Evolutionary conservation across 2,113 vertebrate species (phyloP).

Genomic region (Cyprinus carpio): DNA sequence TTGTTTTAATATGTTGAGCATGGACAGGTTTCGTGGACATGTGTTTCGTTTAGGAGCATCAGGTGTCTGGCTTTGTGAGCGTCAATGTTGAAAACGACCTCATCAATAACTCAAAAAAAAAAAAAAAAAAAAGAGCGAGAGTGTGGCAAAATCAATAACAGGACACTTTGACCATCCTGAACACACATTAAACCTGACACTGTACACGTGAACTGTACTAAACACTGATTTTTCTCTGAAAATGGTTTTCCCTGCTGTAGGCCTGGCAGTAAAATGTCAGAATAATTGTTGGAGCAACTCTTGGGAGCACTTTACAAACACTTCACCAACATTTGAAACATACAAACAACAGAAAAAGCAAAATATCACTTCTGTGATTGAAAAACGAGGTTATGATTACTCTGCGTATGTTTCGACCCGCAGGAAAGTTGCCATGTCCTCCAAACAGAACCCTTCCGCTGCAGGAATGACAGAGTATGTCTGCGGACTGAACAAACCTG

Average conservation of each 20-base stretch:
- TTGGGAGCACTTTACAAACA: background rate
- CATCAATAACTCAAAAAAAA: background rate
- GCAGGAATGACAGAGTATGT: slow-evolving; percentile 81
- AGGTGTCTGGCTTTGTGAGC: slow-evolving; percentile 3
- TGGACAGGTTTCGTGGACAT: background rate
- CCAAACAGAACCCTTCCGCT: slow-evolving; percentile 78
- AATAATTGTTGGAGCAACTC: no score
- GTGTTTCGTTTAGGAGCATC: background rate
- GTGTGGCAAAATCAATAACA: background rate
- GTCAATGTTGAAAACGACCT: no score
- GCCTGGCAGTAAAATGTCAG: background rate
- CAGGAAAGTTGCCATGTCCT: slow-evolving; percentile 82
- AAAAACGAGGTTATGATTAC: background rate
- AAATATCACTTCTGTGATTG: background rate
- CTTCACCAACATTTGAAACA: background rate
- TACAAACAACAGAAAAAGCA: background rate
- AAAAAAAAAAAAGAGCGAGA: background rate
- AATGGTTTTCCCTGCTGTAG: background rate
- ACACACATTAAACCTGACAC: background rate
- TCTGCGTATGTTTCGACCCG: slow-evolving; percentile 43
- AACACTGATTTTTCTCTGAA: background rate
- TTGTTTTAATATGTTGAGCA: background rate
- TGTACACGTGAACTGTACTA: background rate
- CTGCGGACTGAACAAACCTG: slow-evolving; percentile 78
- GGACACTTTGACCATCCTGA: background rate